Conservation (phyloP, 2,797 vertebrate species). For the Bradypodion ventrale region DNA sequence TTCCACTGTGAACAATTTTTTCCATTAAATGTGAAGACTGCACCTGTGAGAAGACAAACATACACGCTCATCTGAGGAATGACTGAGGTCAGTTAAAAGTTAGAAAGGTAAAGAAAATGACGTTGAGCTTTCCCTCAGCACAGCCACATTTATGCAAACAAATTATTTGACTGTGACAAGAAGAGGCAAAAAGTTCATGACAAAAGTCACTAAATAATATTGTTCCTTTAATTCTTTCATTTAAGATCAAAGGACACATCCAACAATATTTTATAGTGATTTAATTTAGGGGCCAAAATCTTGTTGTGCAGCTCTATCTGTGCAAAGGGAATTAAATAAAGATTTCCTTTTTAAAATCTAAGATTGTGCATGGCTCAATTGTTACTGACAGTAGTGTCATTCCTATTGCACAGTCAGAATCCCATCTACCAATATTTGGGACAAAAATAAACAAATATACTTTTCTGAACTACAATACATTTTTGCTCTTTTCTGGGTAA, state of each 20-base stretch:
- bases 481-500: no score
- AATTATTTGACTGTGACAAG: neutral
- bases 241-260: neutral
- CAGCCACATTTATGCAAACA: neutral
- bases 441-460: no score
- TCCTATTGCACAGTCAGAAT: no score
- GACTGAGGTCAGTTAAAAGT: neutral
- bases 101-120: neutral
- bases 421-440: no score
- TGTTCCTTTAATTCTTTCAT: neutral
- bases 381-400: no score
- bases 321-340: no score
- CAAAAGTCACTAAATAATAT: constrained; percentile 14
- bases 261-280: neutral
- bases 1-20: neutral
- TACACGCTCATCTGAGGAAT: neutral
- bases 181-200: neutral
- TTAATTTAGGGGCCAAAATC: neutral
- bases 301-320: no score
- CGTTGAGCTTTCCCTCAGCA: neutral
- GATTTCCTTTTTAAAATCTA: no score
- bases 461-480: no score
- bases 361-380: no score
- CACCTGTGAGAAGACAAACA: constrained; percentile 18
- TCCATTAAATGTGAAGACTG: neutral